phyloP scores from a whole-genome alignment of 2,888 invertebrate genomes.

The Cryptocephalus primarius region DNA sequence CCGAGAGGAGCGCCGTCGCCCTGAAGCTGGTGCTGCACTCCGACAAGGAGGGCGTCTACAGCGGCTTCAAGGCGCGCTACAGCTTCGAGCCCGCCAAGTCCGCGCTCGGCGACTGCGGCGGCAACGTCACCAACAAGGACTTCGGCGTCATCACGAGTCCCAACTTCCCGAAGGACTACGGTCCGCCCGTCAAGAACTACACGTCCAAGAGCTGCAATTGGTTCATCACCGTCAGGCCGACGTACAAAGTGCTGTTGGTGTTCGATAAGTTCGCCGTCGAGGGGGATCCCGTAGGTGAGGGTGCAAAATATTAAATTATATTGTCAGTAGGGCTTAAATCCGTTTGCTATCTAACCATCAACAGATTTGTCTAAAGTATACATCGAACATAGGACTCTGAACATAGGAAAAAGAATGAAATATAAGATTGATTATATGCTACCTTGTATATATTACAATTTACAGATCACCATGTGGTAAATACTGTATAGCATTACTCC shows the following conservation, averaged over 20 bases:
- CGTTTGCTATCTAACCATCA: neutral
- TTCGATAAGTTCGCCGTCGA: constrained; percentile 90
- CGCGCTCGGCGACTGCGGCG: constrained; percentile 87
- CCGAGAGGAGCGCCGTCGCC: constrained; percentile 77
- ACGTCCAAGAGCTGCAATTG: constrained; percentile 92
- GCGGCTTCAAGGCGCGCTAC: constrained; percentile 94
- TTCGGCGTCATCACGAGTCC: constrained; percentile 81
- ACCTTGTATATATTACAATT: no score
- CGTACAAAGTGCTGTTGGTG: constrained; percentile 80
- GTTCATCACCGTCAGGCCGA: constrained; percentile 81
- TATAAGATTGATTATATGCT: no score
- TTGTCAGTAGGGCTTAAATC: neutral
- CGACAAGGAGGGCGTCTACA: constrained; percentile 75
- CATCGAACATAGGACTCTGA: no score
- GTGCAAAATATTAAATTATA: neutral
- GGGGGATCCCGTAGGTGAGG: constrained; percentile 75
- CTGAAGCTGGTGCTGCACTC: constrained; percentile 84
- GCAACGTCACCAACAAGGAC: constrained; percentile 76
- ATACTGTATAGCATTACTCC: no score
- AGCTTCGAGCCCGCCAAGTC: constrained; percentile 82
- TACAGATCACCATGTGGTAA: no score
- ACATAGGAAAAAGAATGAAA: no score
- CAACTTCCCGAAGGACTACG: constrained; percentile 83
- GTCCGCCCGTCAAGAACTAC: constrained; percentile 64
- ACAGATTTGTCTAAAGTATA: neutral